Evolutionary conservation across 1,140 invertebrate species (phyloP), one percentile per base, ranked within the genome.

Genomic region (Semibalanus balanoides): DNA sequence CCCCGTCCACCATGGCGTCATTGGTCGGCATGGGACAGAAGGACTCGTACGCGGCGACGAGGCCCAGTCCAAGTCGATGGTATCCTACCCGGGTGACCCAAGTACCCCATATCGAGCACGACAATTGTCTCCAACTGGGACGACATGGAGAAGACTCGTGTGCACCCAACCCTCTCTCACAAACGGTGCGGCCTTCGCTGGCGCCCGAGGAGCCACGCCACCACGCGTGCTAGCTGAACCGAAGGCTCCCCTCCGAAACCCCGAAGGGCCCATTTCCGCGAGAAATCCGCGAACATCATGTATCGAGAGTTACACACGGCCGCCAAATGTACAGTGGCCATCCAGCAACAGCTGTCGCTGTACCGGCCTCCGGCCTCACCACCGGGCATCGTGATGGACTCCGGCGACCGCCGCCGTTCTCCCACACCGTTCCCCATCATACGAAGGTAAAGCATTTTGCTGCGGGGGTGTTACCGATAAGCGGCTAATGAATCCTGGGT

Each of bases 11-110:
- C 94, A 94, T 88, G 94, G 79, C 94, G 95, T 87, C 87, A 89
- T 82, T 87, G 88, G 95, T 98, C 95, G 85, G 98, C 97, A 95
- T 95, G 95, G 81, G 95, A 97, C 85, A 97, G 96, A 86, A 95
- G n/a, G n/a, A 98, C 87, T 93, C 91, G 74, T 97, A 98, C 85
- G 95, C 76, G 96, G 96, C 81, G 95, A 98, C 85, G 96, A 97
- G 86, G 96, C 96, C 82, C n/a, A 95, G 97, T 86, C 92, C 90
- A 85, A 97, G 97, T 87, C 91, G 95, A 90, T 93, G 92, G 87
- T 95, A 95, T 86, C 89, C 95, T 80, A n/a, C 95, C 92, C n/a
- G n/a, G n/a, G n/a, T n/a, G n/a, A n/a, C n/a, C n/a, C n/a, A n/a
- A n/a, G n/a, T n/a, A n/a, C n/a, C n/a, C n/a, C n/a, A n/a, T n/a